Conservation (phyloP, 2,797 vertebrate species). For the Pangasius djambal region DNA sequence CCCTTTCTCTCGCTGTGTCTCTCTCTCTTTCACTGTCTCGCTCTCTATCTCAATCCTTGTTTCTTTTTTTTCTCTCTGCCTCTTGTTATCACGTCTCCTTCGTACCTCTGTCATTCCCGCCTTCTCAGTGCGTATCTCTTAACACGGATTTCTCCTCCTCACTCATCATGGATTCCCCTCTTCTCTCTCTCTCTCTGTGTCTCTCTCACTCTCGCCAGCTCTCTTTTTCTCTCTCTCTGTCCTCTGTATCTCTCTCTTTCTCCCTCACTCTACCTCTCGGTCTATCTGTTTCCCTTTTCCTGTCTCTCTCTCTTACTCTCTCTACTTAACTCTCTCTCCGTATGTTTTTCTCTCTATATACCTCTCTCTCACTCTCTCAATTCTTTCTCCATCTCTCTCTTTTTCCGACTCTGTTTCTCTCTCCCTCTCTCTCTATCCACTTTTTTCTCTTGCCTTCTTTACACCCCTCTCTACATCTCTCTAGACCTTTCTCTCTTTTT, state of each 20-base stretch:
- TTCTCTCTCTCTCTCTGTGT: background rate
- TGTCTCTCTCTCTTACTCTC: conserved; percentile 28
- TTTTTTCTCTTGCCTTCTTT: background rate
- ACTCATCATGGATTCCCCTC: background rate
- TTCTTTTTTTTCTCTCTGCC: conserved; percentile 42
- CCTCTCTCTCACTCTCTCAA: background rate
- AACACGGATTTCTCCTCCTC: conserved; percentile 2
- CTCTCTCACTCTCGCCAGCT: background rate
- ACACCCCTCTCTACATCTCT: conserved; percentile 32
- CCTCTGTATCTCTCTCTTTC: background rate
- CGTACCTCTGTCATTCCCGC: background rate
- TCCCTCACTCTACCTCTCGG: background rate
- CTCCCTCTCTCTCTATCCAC: background rate
- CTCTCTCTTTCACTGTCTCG: conserved; percentile 60
- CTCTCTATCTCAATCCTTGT: conserved; percentile 56
- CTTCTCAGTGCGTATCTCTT: background rate
- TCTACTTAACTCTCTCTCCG: background rate
- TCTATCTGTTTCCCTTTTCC: background rate
- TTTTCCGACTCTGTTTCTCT: background rate
- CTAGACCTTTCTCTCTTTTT: conserved; percentile 29
- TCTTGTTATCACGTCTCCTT: conserved; percentile 25
- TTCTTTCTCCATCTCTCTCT: conserved; percentile 38
- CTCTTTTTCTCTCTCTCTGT: conserved; percentile 28
- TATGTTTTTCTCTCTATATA: conserved; percentile 33
- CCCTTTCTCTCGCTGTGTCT: conserved; percentile 60